phyloP scores from a whole-genome alignment of 2,888 invertebrate genomes.

The Ethmia dodecea region DNA sequence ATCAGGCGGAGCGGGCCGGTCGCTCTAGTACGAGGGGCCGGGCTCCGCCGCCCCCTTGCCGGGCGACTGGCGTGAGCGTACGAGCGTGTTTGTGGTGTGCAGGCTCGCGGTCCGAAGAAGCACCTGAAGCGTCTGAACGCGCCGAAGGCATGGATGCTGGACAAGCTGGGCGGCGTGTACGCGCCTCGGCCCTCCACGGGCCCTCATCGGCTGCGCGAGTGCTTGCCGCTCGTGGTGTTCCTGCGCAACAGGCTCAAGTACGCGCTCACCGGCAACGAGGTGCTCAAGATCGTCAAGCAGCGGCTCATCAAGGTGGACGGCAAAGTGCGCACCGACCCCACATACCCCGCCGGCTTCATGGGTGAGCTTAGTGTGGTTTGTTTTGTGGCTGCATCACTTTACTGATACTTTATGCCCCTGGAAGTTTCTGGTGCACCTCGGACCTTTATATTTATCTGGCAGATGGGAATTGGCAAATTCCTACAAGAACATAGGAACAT shows the following conservation, averaged over 20 bases:
- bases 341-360: conserved; percentile 99
- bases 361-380: conserved; percentile 80
- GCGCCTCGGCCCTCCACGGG: conserved; percentile 98
- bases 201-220: conserved; percentile 98
- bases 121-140: conserved; percentile 99
- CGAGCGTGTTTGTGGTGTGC: conserved; percentile 22
- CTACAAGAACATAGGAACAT: no score
- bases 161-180: conserved; percentile 98
- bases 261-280: conserved; percentile 97
- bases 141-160: conserved; percentile 99
- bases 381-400: background rate
- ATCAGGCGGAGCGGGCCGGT: background rate
- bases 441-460: no score
- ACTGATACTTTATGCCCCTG: no score
- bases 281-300: conserved; percentile 98
- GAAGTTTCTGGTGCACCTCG: no score
- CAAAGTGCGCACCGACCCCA: conserved; percentile 97
- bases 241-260: conserved; percentile 98
- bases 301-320: conserved; percentile 98
- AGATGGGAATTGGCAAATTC: no score
- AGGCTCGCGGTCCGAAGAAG: conserved; percentile 99
- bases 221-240: conserved; percentile 96
- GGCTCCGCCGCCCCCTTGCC: background rate
- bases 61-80: background rate
- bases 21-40: background rate